Percentiles rank a stretch among this genome's conserved stretches.
phyloP scores from a whole-genome alignment of 2,797 vertebrate species.

The Microctenopoma stevenorrisi region DNA sequence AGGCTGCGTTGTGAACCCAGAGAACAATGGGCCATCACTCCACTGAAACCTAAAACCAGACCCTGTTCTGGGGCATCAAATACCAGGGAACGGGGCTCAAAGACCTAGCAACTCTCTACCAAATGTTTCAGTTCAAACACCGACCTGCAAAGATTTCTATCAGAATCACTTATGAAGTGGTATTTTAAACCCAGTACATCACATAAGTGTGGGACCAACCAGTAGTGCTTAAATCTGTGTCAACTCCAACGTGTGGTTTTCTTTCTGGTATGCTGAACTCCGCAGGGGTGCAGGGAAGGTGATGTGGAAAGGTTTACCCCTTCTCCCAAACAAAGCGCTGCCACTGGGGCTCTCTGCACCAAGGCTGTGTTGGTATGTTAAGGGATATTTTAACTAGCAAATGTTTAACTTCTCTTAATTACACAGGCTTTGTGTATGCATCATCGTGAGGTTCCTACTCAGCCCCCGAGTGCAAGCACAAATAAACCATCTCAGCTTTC shows the following conservation, averaged over 20 bases:
- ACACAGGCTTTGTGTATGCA: slow-evolving; percentile 48
- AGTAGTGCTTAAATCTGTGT: slow-evolving; percentile 22
- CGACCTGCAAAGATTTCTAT: slow-evolving; percentile 13
- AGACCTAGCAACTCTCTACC: slow-evolving; percentile 38
- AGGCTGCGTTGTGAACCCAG: slow-evolving; percentile 49
- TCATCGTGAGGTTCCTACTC: slow-evolving; percentile 48
- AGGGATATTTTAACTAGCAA: slow-evolving; percentile 67
- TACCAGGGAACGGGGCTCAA: slow-evolving; percentile 45
- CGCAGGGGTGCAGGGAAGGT: slow-evolving; percentile 50
- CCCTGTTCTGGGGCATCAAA: slow-evolving; percentile 47
- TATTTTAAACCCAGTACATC: slow-evolving; percentile 24
- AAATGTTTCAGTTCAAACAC: slow-evolving; percentile 16
- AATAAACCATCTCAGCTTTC: slow-evolving; percentile 62
- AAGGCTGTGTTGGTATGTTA: slow-evolving; percentile 60
- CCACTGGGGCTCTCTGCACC: slow-evolving; percentile 56
- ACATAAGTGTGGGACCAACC: slow-evolving; percentile 29
- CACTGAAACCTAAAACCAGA: slow-evolving; percentile 41
- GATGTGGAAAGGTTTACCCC: slow-evolving; percentile 58
- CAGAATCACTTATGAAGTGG: slow-evolving; percentile 9
- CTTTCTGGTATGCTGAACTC: slow-evolving; percentile 54
- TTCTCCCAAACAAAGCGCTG: slow-evolving; percentile 58
- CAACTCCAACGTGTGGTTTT: slow-evolving; percentile 27
- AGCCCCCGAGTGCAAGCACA: slow-evolving; percentile 30
- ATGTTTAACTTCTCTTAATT: slow-evolving; percentile 74
- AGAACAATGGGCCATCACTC: slow-evolving; percentile 70